Evolutionary conservation across 2,888 invertebrate genomes (phyloP), one percentile per base, ranked within the genome.

Genomic region (Coleophora deauratella): DNA sequence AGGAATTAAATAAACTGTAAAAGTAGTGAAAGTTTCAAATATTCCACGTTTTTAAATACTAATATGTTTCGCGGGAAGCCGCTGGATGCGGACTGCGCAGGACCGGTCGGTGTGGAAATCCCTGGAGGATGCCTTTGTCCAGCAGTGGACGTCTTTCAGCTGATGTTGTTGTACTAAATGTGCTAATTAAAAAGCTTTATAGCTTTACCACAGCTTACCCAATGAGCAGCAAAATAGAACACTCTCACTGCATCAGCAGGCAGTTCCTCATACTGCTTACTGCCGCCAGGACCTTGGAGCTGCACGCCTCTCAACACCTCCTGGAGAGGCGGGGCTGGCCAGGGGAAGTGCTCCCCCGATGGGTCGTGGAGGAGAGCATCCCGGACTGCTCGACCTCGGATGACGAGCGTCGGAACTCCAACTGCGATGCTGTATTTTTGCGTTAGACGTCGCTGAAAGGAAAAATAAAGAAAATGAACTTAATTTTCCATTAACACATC

Each of bases 141-240:
- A n/a, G n/a, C n/a, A n/a, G n/a, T n/a, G n/a, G n/a, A n/a, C n/a
- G n/a, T n/a, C n/a, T n/a, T n/a, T n/a, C n/a, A n/a, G n/a, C n/a
- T n/a, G n/a, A n/a, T n/a, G n/a, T n/a, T n/a, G n/a, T n/a, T n/a
- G n/a, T n/a, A n/a, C n/a, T n/a, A n/a, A n/a, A n/a, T n/a, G n/a
- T n/a, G n/a, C n/a, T n/a, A n/a, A n/a, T n/a, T n/a, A n/a, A n/a
- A n/a, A n/a, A n/a, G n/a, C n/a, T n/a, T n/a, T n/a, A n/a, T n/a
- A n/a, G n/a, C n/a, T n/a, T n/a, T 6, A 21, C 21, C 21, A 21
- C 3, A 21, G 21, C 88, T 86, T 76, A 95, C 95, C 96, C 96
- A 96, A 70, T 95, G 92, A 13, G 96, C 96, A 43, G 94, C 94
- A 72, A 96, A 96, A 67, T 95, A 95, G 57, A 95, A 90, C 33